A percentile compares a stretch with the other conserved stretches of the same genome.
Evolutionary conservation across 2,797 vertebrate species (phyloP).

Genomic region (Eospalax fontanierii): DNA sequence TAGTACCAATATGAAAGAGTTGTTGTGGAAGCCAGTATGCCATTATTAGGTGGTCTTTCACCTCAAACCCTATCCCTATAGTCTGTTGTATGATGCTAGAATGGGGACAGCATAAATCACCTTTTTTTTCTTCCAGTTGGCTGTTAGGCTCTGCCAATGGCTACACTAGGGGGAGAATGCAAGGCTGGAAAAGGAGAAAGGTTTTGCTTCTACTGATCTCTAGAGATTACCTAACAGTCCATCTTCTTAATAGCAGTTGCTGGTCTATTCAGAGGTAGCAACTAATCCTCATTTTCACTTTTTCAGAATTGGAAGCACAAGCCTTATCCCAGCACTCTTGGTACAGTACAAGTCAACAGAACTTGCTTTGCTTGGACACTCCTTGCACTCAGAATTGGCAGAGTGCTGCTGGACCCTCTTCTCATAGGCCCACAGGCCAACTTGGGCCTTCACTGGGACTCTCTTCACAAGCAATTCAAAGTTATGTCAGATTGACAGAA

Average conservation of each 20-base stretch:
- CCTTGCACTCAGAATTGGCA: not conserved
- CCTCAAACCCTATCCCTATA: not conserved
- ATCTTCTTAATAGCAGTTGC: not conserved
- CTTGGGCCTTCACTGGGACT: not conserved
- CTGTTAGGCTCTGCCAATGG: not conserved
- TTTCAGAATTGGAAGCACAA: slow-evolving; percentile 6
- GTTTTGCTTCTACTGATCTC: not conserved
- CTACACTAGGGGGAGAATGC: not conserved
- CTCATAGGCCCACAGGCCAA: not conserved
- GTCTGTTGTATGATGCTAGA: not conserved
- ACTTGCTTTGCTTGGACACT: not conserved
- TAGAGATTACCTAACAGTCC: not conserved
- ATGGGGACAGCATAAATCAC: not conserved
- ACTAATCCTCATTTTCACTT: slow-evolving; percentile 17
- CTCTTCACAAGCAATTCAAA: no score
- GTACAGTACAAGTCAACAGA: not conserved
- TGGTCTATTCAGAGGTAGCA: not conserved
- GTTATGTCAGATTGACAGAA: no score
- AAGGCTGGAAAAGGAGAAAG: not conserved
- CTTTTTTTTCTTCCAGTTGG: slow-evolving; percentile 23
- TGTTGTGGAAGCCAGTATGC: not conserved
- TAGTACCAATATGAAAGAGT: slow-evolving; percentile 19
- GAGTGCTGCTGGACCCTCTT: not conserved
- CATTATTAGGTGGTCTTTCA: not conserved
- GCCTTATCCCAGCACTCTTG: not conserved